Evolutionary conservation across 2,113 vertebrate species (phyloP).

Genomic region (Meleagris gallopavo): DNA sequence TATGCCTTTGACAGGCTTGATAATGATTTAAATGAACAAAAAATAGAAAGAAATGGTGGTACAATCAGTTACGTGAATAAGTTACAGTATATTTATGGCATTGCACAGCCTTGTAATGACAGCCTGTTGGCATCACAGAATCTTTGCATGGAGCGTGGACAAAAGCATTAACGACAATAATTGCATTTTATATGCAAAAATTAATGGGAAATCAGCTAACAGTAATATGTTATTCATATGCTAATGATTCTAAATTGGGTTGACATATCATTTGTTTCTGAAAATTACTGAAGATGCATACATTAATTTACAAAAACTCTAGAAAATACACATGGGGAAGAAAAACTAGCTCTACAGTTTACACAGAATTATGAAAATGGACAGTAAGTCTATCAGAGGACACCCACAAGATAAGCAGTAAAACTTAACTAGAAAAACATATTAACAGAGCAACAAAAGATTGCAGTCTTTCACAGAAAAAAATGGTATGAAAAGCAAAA

Average conservation of each 20-base stretch:
- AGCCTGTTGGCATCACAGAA: constrained; percentile 17
- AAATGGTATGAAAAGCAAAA: background rate
- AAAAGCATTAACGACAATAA: constrained; percentile 24
- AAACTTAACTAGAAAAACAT: background rate
- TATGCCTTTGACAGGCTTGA: background rate
- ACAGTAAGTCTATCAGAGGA: background rate
- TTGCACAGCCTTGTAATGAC: background rate
- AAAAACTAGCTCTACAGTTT: background rate
- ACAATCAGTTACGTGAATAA: constrained; percentile 19
- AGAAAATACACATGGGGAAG: background rate
- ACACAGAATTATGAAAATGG: background rate
- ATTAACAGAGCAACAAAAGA: background rate
- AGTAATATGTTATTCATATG: constrained; percentile 42
- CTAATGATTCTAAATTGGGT: constrained; percentile 37
- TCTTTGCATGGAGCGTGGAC: background rate
- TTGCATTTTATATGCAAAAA: constrained; percentile 52
- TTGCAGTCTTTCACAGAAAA: background rate
- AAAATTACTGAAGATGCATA: constrained; percentile 6
- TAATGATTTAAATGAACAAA: constrained; percentile 15
- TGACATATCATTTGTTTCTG: constrained; percentile 36
- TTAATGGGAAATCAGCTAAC: constrained; percentile 1
- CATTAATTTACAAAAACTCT: constrained; percentile 3
- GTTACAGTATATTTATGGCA: constrained; percentile 27
- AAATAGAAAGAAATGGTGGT: background rate
- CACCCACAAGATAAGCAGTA: background rate